These are phyloP conservation scores for Drosophila emarginata DNA, from an alignment of 2,888 invertebrate species.

Conservation along the genomic window DNA sequence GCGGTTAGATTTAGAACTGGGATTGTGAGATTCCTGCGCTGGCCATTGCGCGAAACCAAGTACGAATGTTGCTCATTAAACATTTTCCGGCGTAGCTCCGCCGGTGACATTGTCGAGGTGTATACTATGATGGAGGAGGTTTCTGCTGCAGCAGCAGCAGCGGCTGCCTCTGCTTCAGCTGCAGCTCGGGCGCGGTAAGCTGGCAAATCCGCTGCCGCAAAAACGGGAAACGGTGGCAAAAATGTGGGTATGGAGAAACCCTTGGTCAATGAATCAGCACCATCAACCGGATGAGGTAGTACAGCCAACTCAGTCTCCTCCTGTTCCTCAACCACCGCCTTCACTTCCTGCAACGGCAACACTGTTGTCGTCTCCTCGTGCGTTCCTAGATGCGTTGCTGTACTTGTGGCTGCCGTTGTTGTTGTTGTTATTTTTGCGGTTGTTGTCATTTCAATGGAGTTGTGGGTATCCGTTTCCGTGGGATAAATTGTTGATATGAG, in stretches of 20 bases:
- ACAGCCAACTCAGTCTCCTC: conserved; percentile 8
- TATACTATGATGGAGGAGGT: conserved; percentile 50
- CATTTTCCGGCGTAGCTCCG: conserved; percentile 68
- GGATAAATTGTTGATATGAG: conserved; percentile 70
- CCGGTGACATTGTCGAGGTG: conserved; percentile 60
- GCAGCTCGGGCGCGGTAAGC: conserved; percentile 69
- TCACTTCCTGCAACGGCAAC: not conserved
- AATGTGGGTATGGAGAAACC: conserved; percentile 80
- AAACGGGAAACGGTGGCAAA: conserved; percentile 78
- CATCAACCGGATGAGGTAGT: conserved; percentile 56
- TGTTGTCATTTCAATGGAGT: conserved; percentile 61
- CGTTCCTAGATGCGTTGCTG: not conserved
- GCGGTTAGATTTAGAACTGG: conserved; percentile 91
- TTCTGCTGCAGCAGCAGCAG: conserved; percentile 46
- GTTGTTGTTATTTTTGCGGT: conserved; percentile 8
- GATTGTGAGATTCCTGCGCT: conserved; percentile 70
- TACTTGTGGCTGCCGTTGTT: too few relatives aligned
- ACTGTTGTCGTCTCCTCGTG: not conserved
- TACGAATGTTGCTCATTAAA: conserved; percentile 78
- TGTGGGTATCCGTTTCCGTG: conserved; percentile 67
- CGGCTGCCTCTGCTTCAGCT: conserved; percentile 57
- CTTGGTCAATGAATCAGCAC: conserved; percentile 76
- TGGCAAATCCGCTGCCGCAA: conserved; percentile 78
- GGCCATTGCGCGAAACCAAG: conserved; percentile 58
- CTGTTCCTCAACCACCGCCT: not conserved